Base-by-base conservation (phyloP, 2,888 invertebrate genomes). In the Plagiodera versicolora region DNA sequence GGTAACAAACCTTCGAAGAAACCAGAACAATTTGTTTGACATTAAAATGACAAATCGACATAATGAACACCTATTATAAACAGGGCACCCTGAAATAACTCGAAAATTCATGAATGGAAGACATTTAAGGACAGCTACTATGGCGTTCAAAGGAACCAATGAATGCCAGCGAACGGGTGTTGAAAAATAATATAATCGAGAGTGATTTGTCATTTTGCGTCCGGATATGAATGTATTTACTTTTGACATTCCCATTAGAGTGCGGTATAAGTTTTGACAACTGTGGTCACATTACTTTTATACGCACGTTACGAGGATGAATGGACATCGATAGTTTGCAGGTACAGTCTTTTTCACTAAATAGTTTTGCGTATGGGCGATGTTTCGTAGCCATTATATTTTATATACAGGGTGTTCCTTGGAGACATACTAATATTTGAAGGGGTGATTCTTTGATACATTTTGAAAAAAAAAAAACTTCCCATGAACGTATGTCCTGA, bases 1-100 rank as follows among this genome's bases (percentile, higher is more conserved):
- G 69, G 69, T 67, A 67, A 63, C 60, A 63, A 61, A 53, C 39
- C 39, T 14, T 14, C 14, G 39, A 39, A 39, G 39, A 39, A 71
- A 69, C 59, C 65, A 65, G 65, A 65, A 66, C 70, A 69, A 72
- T 72, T 71, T 74, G 72, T 73, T 74, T 74, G 74, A 74, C 74
- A 74, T 70, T 64, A 70, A 72, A 73, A 71, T 72, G 72, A 72
- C 73, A 73, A 74, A 74, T 72, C 69, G 64, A 57, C 62, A 69
- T 67, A 70, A 67, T 70, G 65, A 59, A 64, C 56, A 44, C 55
- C 65, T 64, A 65, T 69, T 65, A 66, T 66, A n/a, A n/a, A 32
- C 16, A 35, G 62, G 63, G 44, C 59, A 56, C 58, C 50, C 64
- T 61, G 62, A 68, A 68, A 64, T 65, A 66, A 58, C 68, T 65